A percentile compares a stretch with the other conserved stretches of the same genome.
These are phyloP conservation scores for Cololabis saira DNA, from an alignment of 2,113 vertebrate species.

Conservation along the genomic window DNA sequence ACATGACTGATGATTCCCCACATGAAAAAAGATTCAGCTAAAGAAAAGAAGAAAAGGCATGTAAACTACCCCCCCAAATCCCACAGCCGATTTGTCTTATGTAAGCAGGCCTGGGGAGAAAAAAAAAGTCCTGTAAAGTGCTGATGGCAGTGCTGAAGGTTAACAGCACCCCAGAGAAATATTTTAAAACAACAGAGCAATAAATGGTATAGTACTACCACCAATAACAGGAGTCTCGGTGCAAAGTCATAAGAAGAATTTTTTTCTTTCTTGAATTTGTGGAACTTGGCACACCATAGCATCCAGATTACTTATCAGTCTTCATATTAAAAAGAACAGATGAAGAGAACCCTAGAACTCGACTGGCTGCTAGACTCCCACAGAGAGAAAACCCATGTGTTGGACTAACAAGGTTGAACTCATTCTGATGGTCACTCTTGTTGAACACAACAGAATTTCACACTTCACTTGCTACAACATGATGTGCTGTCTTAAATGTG, in stretches of 20 bases:
- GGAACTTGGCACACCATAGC: constrained; percentile 8
- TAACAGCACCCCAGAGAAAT: constrained; percentile 16
- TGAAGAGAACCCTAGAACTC: constrained; percentile 33
- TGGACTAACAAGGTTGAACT: constrained; percentile 28
- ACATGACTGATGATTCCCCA: constrained; percentile 22
- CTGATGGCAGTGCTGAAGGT: constrained; percentile 11
- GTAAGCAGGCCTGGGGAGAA: constrained; percentile 13
- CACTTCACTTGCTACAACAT: constrained; percentile 16
- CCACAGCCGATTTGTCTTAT: constrained; percentile 17
- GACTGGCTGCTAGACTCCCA: constrained; percentile 11
- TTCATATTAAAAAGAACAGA: constrained; percentile 31
- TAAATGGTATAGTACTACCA: constrained; percentile 2
- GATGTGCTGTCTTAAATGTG: not conserved
- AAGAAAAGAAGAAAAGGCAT: constrained; percentile 11
- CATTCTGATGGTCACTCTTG: constrained; percentile 23
- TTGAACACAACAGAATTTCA: constrained; percentile 17
- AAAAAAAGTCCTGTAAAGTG: not conserved
- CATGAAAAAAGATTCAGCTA: constrained; percentile 36
- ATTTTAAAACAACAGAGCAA: constrained; percentile 21
- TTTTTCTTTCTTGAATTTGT: not conserved
- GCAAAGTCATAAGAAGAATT: constrained; percentile 11
- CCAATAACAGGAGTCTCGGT: not conserved
- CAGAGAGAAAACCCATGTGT: constrained; percentile 4
- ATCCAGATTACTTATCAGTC: constrained; percentile 15
- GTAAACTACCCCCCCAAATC: constrained; percentile 7